Base-by-base conservation (phyloP, 2,888 invertebrate species). In the Drosophila acutilabella region DNA sequence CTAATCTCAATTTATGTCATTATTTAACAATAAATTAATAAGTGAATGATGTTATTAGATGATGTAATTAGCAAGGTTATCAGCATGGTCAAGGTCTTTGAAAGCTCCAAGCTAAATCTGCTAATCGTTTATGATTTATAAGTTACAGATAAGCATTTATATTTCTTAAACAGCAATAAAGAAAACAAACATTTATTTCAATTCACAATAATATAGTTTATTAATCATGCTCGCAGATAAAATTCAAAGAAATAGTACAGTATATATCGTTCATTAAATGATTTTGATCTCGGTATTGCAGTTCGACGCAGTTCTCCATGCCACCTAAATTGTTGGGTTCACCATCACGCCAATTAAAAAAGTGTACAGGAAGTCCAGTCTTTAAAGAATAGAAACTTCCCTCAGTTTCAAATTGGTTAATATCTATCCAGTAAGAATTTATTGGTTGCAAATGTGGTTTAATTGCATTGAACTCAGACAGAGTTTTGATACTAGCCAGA, bases 401-500 rank as follows among this genome's bases (percentile, higher is more conserved):
- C 5, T 20, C 20, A 4, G 7, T 14, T 10, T 0, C 45, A 2
- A 61, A 20, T 14, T 41, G 54, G 6, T 41, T 61, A 6, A 61
- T 5, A 26, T 47, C 61, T 20, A 61, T 54, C 38, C 47, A 54
- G 40, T 61, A 61, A 20, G 18, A 2, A 0, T 11, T 26, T 0
- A 0, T 2, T 13, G 3, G 1, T 10, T 11, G 23, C 6, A 61
- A 10, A 2, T 40, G 16, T 0, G 26, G 2, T n/a, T 11, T 2
- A 10, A 61, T 14, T 23, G 23, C 59, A 7, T 58, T n/a, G 4
- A 65, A 36, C 33, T 59, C 59, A 0, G 3, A 10, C n/a, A 10
- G 7, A 36, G 23, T 53, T 33, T 59, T 42, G 2, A 64, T n/a
- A 64, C 38, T 64, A 13, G 18, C 50, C 10, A 64, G 4, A 40